A percentile compares a stretch with the other conserved stretches of the same genome.
Evolutionary conservation across 2,113 vertebrate genomes (phyloP).

Genomic region (Microcebus tavaratra): DNA sequence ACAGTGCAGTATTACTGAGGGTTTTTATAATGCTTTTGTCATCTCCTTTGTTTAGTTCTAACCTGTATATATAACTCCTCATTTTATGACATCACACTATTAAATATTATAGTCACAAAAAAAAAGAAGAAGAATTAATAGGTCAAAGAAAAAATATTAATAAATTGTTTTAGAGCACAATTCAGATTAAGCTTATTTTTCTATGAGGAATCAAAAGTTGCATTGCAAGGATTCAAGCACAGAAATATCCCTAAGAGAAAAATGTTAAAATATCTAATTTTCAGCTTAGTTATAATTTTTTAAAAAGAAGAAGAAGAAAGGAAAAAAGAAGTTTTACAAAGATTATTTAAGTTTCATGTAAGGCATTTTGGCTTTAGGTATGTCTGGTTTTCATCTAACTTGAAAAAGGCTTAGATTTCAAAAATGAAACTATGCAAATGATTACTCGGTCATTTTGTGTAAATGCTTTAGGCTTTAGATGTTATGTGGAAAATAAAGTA

Average conservation of each 20-base stretch:
- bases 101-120: too few relatives aligned
- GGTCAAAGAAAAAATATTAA: not conserved
- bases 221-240: not conserved
- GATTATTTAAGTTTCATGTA: constrained; percentile 53
- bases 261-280: not conserved
- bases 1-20: not conserved
- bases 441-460: constrained; percentile 65
- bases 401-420: constrained; percentile 68
- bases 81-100: not conserved
- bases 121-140: not conserved
- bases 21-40: not conserved
- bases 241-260: constrained; percentile 5
- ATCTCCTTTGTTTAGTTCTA: not conserved
- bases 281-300: not conserved
- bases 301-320: not conserved
- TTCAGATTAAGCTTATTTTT: constrained; percentile 41
- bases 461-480: constrained; percentile 60
- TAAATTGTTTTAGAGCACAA: not conserved
- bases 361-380: constrained; percentile 37
- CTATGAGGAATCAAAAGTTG: constrained; percentile 2
- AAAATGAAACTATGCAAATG: constrained; percentile 65
- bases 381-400: constrained; percentile 48
- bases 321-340: constrained; percentile 9
- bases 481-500: constrained; percentile 63
- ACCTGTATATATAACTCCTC: not conserved